Evolutionary conservation across 2,888 invertebrate genomes (phyloP).

Genomic region (Anaspis maculata): DNA sequence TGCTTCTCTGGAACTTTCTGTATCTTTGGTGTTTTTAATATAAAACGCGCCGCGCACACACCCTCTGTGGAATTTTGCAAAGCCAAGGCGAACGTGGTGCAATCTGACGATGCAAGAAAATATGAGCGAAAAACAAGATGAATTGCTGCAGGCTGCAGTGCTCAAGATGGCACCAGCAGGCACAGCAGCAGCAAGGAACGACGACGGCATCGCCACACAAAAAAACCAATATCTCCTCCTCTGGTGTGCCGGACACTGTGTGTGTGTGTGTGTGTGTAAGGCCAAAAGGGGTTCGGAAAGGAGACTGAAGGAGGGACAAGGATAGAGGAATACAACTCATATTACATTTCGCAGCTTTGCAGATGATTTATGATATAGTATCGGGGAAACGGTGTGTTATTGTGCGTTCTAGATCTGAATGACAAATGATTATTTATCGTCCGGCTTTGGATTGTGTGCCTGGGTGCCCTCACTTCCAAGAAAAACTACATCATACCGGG

Average conservation of each 20-base stretch:
- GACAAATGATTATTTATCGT: slow-evolving; percentile 34
- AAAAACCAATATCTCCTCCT: slow-evolving; percentile 37
- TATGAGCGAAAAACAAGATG: slow-evolving; percentile 37
- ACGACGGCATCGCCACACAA: too few relatives aligned
- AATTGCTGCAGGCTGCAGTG: slow-evolving; percentile 31
- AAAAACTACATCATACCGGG: too few relatives aligned
- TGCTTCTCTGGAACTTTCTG: too few relatives aligned
- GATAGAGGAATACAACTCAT: slow-evolving; percentile 37
- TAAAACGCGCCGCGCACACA: too few relatives aligned
- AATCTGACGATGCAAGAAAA: slow-evolving; percentile 32
- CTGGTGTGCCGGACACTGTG: too few relatives aligned
- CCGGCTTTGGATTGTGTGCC: too few relatives aligned
- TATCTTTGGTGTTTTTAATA: too few relatives aligned
- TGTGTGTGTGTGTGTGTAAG: too few relatives aligned
- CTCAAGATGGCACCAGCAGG: slow-evolving; percentile 37
- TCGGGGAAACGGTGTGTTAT: slow-evolving; percentile 31
- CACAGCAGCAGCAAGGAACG: slow-evolving; percentile 28
- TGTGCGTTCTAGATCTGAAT: slow-evolving; percentile 32
- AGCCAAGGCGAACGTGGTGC: too few relatives aligned
- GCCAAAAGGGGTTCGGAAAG: slow-evolving; percentile 29
- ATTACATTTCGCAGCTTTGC: slow-evolving; percentile 40
- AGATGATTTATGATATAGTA: slow-evolving; percentile 34
- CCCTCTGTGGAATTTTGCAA: too few relatives aligned
- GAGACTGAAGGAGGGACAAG: too few relatives aligned
- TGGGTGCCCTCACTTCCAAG: too few relatives aligned